Evolutionary conservation across 2,113 vertebrate species (phyloP).

Genomic region (Plotosus lineatus): DNA sequence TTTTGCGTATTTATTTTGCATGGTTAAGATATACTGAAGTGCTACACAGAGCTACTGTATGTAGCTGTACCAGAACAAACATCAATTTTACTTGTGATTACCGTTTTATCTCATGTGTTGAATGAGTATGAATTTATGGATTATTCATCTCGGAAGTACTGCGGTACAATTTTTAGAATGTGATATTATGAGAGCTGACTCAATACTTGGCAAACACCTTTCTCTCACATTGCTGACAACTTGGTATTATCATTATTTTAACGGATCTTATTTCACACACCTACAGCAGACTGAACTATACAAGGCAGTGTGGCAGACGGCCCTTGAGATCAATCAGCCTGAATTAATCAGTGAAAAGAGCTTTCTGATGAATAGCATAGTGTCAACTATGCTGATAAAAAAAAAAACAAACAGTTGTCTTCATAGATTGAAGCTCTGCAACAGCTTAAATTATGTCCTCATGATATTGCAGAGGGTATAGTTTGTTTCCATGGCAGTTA

Average conservation of each 20-base stretch:
- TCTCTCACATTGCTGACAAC: conserved; percentile 30
- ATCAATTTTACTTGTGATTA: background rate
- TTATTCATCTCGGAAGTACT: background rate
- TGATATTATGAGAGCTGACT: conserved; percentile 47
- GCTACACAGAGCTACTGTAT: background rate
- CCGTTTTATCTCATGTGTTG: background rate
- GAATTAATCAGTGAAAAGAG: conserved; percentile 21
- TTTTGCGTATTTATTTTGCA: background rate
- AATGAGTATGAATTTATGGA: conserved; percentile 7
- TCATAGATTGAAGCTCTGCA: background rate
- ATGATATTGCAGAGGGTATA: background rate
- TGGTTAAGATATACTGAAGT: background rate
- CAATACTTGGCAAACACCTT: conserved; percentile 48
- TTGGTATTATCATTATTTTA: conserved; percentile 42
- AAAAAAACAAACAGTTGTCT: background rate
- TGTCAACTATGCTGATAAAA: conserved; percentile 14
- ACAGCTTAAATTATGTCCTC: background rate
- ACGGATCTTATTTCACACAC: conserved; percentile 25
- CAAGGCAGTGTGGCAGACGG: background rate
- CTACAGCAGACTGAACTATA: conserved; percentile 24
- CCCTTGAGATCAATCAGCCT: background rate
- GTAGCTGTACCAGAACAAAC: background rate
- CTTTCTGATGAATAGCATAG: conserved; percentile 6
- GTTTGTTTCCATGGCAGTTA: background rate
- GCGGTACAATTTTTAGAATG: conserved; percentile 27